Conservation (phyloP, 2,888 invertebrate genomes). For the Drosophila hawaiiensis region DNA sequence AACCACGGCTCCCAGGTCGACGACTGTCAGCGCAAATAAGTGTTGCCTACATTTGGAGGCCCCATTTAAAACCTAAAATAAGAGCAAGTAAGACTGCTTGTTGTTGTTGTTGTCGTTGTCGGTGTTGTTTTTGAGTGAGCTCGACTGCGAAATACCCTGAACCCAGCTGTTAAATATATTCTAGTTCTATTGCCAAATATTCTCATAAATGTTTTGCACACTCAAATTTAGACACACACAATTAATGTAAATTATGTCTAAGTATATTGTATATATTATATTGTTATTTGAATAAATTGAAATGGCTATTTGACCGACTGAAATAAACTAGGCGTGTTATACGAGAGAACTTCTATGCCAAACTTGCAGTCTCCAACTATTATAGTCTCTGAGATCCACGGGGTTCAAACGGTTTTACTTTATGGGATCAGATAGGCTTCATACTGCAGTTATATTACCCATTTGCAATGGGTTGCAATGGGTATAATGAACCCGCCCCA, state of each 20-base stretch:
- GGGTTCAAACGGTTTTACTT: no score
- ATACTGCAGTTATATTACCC: not conserved
- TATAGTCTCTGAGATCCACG: not conserved
- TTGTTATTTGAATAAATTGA: not conserved
- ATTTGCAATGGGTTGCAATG: not conserved
- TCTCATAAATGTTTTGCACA: not conserved
- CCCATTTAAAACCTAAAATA: not conserved
- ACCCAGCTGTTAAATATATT: not conserved
- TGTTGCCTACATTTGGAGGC: constrained; percentile 57
- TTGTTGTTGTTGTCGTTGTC: not conserved
- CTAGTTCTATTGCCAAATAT: not conserved
- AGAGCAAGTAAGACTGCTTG: not conserved
- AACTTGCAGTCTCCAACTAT: not conserved
- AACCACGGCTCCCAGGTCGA: not conserved
- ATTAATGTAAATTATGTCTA: no score
- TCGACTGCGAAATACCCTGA: not conserved
- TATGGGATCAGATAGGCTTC: not conserved
- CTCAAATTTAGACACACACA: no score
- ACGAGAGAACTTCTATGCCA: no score
- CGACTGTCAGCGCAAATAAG: constrained; percentile 55
- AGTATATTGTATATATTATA: no score
- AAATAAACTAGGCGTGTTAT: not conserved
- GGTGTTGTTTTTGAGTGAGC: not conserved
- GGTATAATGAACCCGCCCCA: constrained; percentile 41
- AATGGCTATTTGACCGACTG: not conserved